A percentile compares a stretch with the other conserved stretches of the same genome.
These are phyloP conservation scores for Stylophora pistillata DNA, from an alignment of 64 coral and sea anemone species.

Conservation along the genomic window DNA sequence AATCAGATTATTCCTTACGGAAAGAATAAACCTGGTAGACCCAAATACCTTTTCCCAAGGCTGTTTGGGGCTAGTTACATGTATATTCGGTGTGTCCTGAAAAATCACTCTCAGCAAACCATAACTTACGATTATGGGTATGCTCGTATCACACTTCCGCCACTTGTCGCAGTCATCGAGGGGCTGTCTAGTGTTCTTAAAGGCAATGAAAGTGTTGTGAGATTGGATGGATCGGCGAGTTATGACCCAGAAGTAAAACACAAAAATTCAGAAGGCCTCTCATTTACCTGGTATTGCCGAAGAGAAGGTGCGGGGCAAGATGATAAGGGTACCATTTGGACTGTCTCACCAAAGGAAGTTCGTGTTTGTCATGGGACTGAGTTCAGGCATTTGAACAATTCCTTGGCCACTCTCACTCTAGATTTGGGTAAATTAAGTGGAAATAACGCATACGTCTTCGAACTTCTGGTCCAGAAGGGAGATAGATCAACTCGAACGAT, in stretches of 20 bases:
- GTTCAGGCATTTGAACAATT: constrained; percentile 21
- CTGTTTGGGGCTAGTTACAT: background rate
- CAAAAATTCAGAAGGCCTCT: constrained; percentile 23
- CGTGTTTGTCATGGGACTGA: background rate
- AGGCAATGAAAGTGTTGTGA: constrained; percentile 33
- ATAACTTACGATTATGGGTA: constrained; percentile 67
- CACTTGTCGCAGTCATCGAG: constrained; percentile 41
- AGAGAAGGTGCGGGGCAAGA: background rate
- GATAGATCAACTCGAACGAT: background rate
- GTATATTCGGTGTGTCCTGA: constrained; percentile 43
- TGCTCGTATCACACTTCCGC: constrained; percentile 43
- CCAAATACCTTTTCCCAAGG: background rate
- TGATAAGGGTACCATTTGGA: constrained; percentile 5
- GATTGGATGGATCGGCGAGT: constrained; percentile 46
- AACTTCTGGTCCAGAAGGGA: constrained; percentile 32
- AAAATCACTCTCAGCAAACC: constrained; percentile 43
- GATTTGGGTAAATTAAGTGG: background rate
- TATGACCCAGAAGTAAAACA: constrained; percentile 56
- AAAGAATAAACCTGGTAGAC: background rate
- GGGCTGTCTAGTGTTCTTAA: constrained; percentile 43
- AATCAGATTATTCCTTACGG: background rate
- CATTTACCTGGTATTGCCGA: constrained; percentile 62
- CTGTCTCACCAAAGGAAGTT: background rate
- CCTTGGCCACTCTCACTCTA: constrained; percentile 16
- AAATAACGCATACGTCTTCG: constrained; percentile 11